Conservation (phyloP, 2,797 vertebrate genomes). For the Microctenopoma lineatum region DNA sequence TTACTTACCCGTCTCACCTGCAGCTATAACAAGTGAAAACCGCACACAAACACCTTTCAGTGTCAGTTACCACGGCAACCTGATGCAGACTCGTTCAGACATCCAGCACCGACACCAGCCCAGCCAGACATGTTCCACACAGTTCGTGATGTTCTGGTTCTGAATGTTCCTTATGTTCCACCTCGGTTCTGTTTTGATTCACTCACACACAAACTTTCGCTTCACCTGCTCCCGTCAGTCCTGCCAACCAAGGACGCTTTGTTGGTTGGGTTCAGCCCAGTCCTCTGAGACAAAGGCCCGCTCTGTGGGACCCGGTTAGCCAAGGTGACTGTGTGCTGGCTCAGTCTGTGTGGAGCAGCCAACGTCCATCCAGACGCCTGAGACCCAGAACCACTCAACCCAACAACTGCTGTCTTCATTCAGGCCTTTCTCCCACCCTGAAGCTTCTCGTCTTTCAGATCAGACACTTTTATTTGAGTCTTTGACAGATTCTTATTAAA, state of each 20-base stretch:
- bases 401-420: too few species aligned
- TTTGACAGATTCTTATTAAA: background rate
- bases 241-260: slow-evolving; percentile 67
- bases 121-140: too few species aligned
- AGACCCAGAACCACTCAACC: background rate
- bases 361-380: slow-evolving; percentile 37
- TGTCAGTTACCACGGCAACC: too few species aligned
- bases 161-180: too few species aligned
- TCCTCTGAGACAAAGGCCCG: slow-evolving; percentile 67
- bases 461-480: background rate
- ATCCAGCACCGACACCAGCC: too few species aligned
- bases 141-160: too few species aligned
- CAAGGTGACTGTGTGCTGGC: slow-evolving; percentile 40
- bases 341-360: slow-evolving; percentile 36
- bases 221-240: slow-evolving; percentile 65
- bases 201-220: slow-evolving; percentile 10
- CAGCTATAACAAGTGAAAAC: background rate
- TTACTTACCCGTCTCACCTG: background rate
- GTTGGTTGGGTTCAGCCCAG: slow-evolving; percentile 59
- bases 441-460: background rate
- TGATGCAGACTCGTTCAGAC: too few species aligned
- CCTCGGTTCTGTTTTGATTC: too few species aligned
- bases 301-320: slow-evolving; percentile 60
- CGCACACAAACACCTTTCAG: too few species aligned
- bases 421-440: too few species aligned